phyloP scores from a whole-genome alignment of 2,888 invertebrate species.

The Parnassius smintheus region DNA sequence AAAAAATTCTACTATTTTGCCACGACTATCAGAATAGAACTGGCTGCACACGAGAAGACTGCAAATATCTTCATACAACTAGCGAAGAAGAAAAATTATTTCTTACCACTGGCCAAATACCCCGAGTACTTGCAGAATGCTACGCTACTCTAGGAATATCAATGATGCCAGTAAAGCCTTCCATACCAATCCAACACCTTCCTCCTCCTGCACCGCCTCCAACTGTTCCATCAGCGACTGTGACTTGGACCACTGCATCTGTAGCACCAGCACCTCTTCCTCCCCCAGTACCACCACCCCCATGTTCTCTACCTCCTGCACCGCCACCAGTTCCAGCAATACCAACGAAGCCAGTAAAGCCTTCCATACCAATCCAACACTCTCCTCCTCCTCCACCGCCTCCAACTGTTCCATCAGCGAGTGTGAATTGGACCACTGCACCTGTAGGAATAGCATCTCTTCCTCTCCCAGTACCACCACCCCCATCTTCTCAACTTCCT shows the following conservation, averaged over 20 bases:
- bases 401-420: conserved; percentile 10
- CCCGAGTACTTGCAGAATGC: conserved; percentile 54
- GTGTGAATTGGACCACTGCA: not conserved
- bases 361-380: conserved; percentile 36
- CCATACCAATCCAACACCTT: too few species aligned
- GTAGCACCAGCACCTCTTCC: conserved; percentile 29
- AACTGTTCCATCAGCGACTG: too few species aligned
- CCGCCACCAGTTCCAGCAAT: conserved; percentile 36
- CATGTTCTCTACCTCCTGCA: conserved; percentile 30
- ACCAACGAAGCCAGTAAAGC: conserved; percentile 31
- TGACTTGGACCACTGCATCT: too few species aligned
- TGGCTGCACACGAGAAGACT: conserved; percentile 56
- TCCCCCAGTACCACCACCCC: conserved; percentile 17
- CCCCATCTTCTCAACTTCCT: too few species aligned
- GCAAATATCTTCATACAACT: conserved; percentile 48
- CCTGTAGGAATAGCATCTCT: too few species aligned
- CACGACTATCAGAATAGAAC: conserved; percentile 65
- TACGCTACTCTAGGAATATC: conserved; percentile 43
- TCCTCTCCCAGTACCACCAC: too few species aligned
- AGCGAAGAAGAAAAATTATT: conserved; percentile 13
- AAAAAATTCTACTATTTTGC: conserved; percentile 60
- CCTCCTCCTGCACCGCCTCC: conserved; percentile 25
- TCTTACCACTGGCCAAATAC: conserved; percentile 46
- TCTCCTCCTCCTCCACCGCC: conserved; percentile 32
- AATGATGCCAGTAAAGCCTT: too few species aligned